Percentiles rank a stretch among this genome's conserved stretches.
These are phyloP conservation scores for Rattus rattus DNA, from an alignment of 2,113 vertebrate species.

Conservation along the genomic window DNA sequence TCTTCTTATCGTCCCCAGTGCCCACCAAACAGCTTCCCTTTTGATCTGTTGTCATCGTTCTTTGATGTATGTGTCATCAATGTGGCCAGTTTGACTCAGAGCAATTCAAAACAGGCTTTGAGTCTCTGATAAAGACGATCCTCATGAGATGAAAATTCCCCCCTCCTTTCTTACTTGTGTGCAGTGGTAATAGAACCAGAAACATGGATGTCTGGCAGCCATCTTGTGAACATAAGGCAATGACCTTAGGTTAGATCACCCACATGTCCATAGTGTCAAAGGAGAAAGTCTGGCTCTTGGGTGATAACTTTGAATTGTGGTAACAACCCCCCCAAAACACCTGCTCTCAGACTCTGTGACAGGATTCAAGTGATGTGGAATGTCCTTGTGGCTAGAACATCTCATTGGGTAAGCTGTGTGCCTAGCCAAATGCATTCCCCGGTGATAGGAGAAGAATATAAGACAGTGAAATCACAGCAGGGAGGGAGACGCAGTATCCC, in stretches of 20 bases:
- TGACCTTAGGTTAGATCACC: not conserved
- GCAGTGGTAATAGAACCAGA: not conserved
- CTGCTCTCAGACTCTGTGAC: not conserved
- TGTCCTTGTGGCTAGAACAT: not conserved
- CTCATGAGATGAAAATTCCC: not conserved
- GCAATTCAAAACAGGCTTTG: not conserved
- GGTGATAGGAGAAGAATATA: not conserved
- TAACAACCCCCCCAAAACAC: not conserved
- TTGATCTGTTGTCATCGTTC: not conserved
- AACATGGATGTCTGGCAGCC: not conserved
- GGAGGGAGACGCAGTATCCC: not conserved
- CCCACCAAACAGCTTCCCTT: not conserved
- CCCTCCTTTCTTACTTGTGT: not conserved
- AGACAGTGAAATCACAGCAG: not conserved
- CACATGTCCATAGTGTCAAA: not conserved
- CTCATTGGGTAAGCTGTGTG: not conserved
- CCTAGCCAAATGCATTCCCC: not conserved
- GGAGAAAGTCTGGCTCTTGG: not conserved
- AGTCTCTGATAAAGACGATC: not conserved
- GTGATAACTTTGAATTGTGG: constrained; percentile 4
- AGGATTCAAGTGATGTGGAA: not conserved
- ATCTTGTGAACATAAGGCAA: not conserved
- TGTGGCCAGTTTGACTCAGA: no score
- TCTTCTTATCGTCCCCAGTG: not conserved
- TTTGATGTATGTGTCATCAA: not conserved